phyloP scores from a whole-genome alignment of 2,888 invertebrate species.

The Hirtodrosophila confusa region DNA sequence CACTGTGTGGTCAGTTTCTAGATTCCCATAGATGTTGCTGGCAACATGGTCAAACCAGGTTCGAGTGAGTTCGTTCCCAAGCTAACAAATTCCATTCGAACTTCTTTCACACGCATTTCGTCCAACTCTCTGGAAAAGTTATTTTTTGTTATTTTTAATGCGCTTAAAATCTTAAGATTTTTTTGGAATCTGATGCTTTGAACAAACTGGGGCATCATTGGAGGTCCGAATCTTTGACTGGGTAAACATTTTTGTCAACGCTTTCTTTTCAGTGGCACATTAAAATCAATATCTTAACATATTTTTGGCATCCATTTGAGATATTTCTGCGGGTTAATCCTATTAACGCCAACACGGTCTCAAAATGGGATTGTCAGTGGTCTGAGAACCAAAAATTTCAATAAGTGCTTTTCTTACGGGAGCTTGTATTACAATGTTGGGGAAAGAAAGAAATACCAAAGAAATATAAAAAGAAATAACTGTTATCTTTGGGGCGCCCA shows the following conservation, averaged over 20 bases:
- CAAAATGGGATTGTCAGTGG: constrained; percentile 1
- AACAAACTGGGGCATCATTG: constrained; percentile 27
- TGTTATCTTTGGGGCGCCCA: no score
- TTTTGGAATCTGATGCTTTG: constrained; percentile 7
- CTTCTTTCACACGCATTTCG: constrained; percentile 20
- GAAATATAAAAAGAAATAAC: no score
- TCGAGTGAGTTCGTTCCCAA: constrained; percentile 28
- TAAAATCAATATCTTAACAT: constrained; percentile 55
- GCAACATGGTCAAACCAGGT: constrained; percentile 35
- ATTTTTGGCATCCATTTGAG: constrained; percentile 58
- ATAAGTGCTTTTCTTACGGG: not conserved
- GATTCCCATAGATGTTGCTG: constrained; percentile 33
- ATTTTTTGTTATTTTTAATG: constrained; percentile 44
- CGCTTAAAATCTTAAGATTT: constrained; percentile 62
- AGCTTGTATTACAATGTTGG: no score
- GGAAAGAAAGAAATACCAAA: no score
- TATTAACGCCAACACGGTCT: constrained; percentile 57
- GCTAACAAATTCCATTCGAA: not conserved
- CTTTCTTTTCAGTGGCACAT: constrained; percentile 56
- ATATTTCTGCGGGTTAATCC: constrained; percentile 49
- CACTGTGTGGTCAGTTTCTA: constrained; percentile 24
- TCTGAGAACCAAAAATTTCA: constrained; percentile 1
- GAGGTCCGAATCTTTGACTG: constrained; percentile 34
- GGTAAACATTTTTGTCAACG: constrained; percentile 53
- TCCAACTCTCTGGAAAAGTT: constrained; percentile 13